Evolutionary conservation across 2,797 vertebrate genomes (phyloP), one percentile per base, ranked within the genome.

Genomic region (Pogoniulus pusillus): DNA sequence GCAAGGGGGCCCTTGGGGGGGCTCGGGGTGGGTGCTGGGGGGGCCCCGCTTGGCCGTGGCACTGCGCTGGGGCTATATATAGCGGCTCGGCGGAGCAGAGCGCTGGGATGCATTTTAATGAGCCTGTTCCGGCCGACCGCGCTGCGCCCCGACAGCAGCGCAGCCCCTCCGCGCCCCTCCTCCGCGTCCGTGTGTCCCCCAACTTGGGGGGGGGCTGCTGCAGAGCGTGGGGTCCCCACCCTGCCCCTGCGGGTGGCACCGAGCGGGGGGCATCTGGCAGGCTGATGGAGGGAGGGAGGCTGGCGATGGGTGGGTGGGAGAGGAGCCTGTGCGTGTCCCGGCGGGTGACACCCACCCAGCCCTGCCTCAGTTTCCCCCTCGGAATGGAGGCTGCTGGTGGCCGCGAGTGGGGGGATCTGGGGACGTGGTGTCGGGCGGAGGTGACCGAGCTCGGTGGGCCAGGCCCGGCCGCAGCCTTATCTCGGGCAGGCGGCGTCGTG

Each of bases 271-370:
- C 17, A 15, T 14, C 14, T 57, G 22, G 2, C 1, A 0, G 55
- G 27, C 12, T 37, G 47, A 8, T 19, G 2, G 10, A 9, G 3
- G 27, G 10, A 11, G 37, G 10, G 26, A 57, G 16, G 15, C 34
- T 57, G 35, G 20, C 1, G 23, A 14, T 4, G 54, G 12, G 26
- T 4, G 54, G 12, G 26, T 20, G 70, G 11, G 35, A 51, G 24
- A 39, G 8, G 5, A 4, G 16, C 24, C 43, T 9, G 3, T 34
- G 9, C 3, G 0, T 1, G 1, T 7, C 10, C 10, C 23, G 8
- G 3, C 45, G 5, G 11, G 32, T 4, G 17, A 35, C 34, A 37
- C 11, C 37, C 37, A 59, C 35, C 15, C 51, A 23, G n/a, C 37
- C 53, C 35, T 85, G 80, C 82, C 85, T 92, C 80, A 82, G 85